Percentiles rank a stretch among this genome's conserved stretches.
Conservation (phyloP, 2,113 vertebrate species). For the Bos indicus region DNA sequence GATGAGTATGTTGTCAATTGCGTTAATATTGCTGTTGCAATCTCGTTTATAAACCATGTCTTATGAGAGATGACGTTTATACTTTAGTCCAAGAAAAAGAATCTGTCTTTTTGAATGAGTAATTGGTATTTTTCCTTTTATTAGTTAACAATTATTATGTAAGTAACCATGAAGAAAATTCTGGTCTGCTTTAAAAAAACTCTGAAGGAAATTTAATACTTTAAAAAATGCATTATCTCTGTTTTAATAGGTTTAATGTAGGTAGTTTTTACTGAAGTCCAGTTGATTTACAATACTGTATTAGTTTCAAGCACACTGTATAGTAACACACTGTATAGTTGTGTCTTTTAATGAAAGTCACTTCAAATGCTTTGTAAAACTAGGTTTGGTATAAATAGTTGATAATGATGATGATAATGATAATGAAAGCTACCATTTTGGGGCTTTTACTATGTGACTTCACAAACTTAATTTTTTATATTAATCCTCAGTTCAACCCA, state of each 20-base stretch:
- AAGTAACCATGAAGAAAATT: slow-evolving; percentile 5
- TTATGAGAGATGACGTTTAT: background rate
- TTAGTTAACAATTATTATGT: background rate
- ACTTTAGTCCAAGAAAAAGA: background rate
- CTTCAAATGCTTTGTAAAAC: background rate
- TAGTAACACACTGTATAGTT: background rate
- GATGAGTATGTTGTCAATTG: background rate
- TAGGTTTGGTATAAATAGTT: background rate
- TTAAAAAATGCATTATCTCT: background rate
- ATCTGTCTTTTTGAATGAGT: background rate
- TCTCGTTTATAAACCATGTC: background rate
- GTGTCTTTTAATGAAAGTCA: background rate
- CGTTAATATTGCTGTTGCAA: background rate
- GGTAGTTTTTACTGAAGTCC: background rate
- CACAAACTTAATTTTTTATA: background rate
- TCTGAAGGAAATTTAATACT: slow-evolving; percentile 22
- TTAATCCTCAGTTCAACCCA: background rate
- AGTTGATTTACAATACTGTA: background rate
- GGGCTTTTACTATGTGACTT: background rate
- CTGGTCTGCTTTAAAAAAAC: background rate
- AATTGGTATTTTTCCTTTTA: background rate
- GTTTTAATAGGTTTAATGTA: background rate
- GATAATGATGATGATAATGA: background rate
- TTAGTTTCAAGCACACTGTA: background rate
- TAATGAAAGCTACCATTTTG: background rate